Conservation (phyloP, 2,113 vertebrate genomes). For the Pluvianellus socialis region DNA sequence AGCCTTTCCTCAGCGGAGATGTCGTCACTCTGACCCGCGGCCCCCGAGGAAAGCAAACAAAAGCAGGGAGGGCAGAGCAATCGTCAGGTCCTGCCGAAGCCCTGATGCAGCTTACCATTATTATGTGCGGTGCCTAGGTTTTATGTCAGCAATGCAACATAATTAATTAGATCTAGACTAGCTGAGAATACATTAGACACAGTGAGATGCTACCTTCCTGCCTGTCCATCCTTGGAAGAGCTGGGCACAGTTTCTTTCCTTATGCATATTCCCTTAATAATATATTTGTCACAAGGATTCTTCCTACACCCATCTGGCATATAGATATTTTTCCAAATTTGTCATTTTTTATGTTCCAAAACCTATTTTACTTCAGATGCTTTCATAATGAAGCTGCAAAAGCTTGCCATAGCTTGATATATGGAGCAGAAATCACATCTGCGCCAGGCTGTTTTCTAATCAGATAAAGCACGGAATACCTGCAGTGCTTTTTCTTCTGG, state of each 20-base stretch:
- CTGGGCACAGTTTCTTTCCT: conserved; percentile 63
- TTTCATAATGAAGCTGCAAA: conserved; percentile 70
- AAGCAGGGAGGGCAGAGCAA: neutral
- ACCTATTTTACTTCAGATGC: conserved; percentile 68
- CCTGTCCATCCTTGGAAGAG: conserved; percentile 54
- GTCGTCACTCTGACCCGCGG: neutral
- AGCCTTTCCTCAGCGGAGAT: neutral
- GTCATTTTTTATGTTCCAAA: conserved; percentile 73
- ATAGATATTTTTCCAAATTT: conserved; percentile 74
- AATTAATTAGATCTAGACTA: conserved; percentile 35
- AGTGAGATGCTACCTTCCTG: conserved; percentile 36
- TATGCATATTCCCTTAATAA: conserved; percentile 68
- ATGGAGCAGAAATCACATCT: conserved; percentile 57
- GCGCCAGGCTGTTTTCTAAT: conserved; percentile 65
- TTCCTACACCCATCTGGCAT: conserved; percentile 76
- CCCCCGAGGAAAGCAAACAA: neutral
- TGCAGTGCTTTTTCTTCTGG: conserved; percentile 25
- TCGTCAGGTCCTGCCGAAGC: neutral
- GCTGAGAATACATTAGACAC: conserved; percentile 30
- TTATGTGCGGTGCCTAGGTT: neutral
- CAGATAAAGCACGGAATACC: conserved; percentile 29
- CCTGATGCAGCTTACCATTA: neutral
- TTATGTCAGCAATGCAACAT: neutral
- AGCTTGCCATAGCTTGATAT: conserved; percentile 60
- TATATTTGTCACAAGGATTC: conserved; percentile 73